Evolutionary conservation across 92 coral and sea anemone genomes (phyloP), one percentile per base, ranked within the genome.

Genomic region (Porites rus): DNA sequence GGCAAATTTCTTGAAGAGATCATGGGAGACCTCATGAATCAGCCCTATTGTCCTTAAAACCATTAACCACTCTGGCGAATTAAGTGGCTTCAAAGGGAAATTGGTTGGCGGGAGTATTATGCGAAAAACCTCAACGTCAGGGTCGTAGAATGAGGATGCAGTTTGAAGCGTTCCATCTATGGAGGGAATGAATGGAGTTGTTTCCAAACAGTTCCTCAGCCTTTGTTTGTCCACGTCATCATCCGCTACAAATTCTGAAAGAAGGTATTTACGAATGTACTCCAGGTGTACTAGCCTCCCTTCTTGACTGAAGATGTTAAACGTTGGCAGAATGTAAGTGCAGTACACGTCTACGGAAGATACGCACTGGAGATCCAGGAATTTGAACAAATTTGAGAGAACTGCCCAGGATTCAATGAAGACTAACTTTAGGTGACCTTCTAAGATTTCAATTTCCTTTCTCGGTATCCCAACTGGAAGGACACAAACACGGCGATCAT

Each of bases 71-170:
- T 81, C 9, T 0, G 1, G 8, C 7, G 90, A 81, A 51, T 75
- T 0, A 21, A 94, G 89, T n/a, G 95, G 95, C 59, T 75, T 24
- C 19, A 90, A 79, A 19, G 97, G 97, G 69, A 91, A 94, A 17
- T 77, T 74, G 10, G 17, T 28, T 11, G 59, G 24, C 5, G 28
- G 2, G 46, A 94, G 81, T 93, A 94, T 94, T 19, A 9, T 74
- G 63, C 53, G 20, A 62, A 94, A 94, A 46, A 94, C 98, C 0
- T 76, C 74, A 25, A 28, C 76, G 0, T 10, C 6, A 13, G 98
- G 98, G 68, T 94, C 98, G 76, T 79, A 94, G 31, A 89, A 84
- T 11, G 76, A 53, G 1, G 89, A 88, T 7, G 93, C 98, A 53
- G 24, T 76, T 25, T 53, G 75, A 9, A 92, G 78, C 16, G 67